Conservation (phyloP, 2,113 vertebrate species). For the Channa maculata region DNA sequence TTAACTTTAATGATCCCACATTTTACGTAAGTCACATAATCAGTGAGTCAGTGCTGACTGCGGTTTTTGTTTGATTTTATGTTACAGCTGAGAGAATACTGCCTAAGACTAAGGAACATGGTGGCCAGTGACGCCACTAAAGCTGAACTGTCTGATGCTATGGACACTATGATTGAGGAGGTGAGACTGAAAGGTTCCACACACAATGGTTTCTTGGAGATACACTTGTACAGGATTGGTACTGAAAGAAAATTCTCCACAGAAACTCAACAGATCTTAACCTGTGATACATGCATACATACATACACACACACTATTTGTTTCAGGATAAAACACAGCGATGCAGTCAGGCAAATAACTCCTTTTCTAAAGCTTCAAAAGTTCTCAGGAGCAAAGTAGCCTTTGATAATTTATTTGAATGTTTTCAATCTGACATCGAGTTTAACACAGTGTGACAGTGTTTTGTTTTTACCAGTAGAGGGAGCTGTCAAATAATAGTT, state of each 20-base stretch:
- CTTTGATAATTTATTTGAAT: too few species aligned
- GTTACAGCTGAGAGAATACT: conserved; percentile 95
- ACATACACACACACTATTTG: too few species aligned
- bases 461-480: conserved; percentile 67
- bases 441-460: conserved; percentile 2
- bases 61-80: conserved; percentile 8
- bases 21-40: neutral
- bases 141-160: conserved; percentile 85
- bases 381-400: too few species aligned
- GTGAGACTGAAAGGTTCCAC: conserved; percentile 74
- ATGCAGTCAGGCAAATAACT: too few species aligned
- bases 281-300: too few species aligned
- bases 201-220: neutral
- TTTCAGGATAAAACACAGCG: too few species aligned
- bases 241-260: neutral
- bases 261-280: too few species aligned
- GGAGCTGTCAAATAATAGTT: conserved; percentile 64
- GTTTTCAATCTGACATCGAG: neutral
- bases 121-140: conserved; percentile 88
- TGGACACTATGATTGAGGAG: conserved; percentile 97
- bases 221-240: neutral
- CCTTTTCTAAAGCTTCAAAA: too few species aligned
- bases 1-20: neutral
- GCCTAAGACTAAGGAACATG: conserved; percentile 92
- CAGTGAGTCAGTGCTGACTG: neutral